A percentile compares a stretch with the other conserved stretches of the same genome.
Evolutionary conservation across 2,888 invertebrate genomes (phyloP).

Genomic region (Hypselothyrea guttata): DNA sequence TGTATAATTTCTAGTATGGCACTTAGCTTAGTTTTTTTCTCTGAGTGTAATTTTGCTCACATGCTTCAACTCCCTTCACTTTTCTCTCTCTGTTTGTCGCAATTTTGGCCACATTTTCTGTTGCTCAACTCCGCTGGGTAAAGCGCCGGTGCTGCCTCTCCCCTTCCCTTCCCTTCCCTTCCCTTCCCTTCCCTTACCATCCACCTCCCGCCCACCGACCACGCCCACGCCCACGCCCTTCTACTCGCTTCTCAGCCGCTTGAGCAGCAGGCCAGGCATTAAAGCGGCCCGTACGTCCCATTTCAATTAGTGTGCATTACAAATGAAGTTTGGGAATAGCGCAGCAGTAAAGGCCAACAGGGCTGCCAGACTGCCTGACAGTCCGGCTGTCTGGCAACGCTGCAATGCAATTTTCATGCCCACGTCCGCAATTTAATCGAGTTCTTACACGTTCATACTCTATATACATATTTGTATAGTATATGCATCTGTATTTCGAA

Average conservation of each 20-base stretch:
- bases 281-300: constrained; percentile 71
- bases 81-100: constrained; percentile 1
- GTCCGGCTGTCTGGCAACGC: constrained; percentile 36
- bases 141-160: background rate
- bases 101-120: constrained; percentile 18
- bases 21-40: too few species aligned
- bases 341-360: constrained; percentile 13
- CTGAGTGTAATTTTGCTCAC: too few species aligned
- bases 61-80: too few species aligned
- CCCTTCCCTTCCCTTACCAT: too few species aligned
- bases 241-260: background rate
- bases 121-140: constrained; percentile 32
- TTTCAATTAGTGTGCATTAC: constrained; percentile 77
- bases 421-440: constrained; percentile 8
- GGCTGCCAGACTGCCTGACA: background rate
- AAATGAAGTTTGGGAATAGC: constrained; percentile 76
- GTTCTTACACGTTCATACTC: too few species aligned
- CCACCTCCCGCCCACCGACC: background rate
- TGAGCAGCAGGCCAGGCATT: constrained; percentile 54
- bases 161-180: background rate
- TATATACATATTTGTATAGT: too few species aligned
- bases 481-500: too few species aligned
- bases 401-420: constrained; percentile 32
- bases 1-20: too few species aligned
- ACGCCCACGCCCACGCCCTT: background rate